Evolutionary conservation across 2,797 vertebrate species (phyloP), one percentile per base, ranked within the genome.

Genomic region (Astyanax mexicanus): DNA sequence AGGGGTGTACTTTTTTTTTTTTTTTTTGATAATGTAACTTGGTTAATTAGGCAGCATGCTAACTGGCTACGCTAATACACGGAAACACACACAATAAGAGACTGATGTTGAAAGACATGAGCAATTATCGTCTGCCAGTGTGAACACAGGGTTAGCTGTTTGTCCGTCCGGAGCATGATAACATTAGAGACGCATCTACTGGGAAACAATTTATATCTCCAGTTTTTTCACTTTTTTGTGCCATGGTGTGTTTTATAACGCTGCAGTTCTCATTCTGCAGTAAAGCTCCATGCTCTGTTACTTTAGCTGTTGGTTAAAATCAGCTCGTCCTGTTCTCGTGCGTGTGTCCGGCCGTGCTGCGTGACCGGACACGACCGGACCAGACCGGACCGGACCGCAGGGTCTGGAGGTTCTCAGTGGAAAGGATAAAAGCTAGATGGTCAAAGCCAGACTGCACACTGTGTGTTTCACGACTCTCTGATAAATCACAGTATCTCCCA

Each of bases 391-490:
- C 65, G 66, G 61, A 72, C 55, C 69, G 42, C 44, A 52, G 62
- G 25, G 69, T 65, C 62, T 71, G 57, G 47, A 69, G 69, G 52
- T 61, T 68, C 49, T 60, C 38, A 69, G 76, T n/a, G 54, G 67
- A 29, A 55, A 21, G 42, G 64, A 68, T 74, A 69, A 57, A 65
- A 78, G 75, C 78, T 80, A 81, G 82, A 79, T 67, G 66, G 66
- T 64, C 69, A 83, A 81, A 84, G 78, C 35, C 64, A 79, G 80
- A 82, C 80, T 79, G 81, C 57, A 77, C 79, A 84, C 81, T 84
- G 79, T 83, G 78, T 51, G 35, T 29, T 66, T 72, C 21, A 57
- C 75, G 35, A 57, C 60, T 42, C 55, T 3, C 6, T 32, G n/a
- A 17, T 54, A 13, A 23, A 32, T 44, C 38, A 29, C 40, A 60